phyloP scores from a whole-genome alignment of 92 coral and sea anemone genomes.

The Zoanthus sansibaricus region DNA sequence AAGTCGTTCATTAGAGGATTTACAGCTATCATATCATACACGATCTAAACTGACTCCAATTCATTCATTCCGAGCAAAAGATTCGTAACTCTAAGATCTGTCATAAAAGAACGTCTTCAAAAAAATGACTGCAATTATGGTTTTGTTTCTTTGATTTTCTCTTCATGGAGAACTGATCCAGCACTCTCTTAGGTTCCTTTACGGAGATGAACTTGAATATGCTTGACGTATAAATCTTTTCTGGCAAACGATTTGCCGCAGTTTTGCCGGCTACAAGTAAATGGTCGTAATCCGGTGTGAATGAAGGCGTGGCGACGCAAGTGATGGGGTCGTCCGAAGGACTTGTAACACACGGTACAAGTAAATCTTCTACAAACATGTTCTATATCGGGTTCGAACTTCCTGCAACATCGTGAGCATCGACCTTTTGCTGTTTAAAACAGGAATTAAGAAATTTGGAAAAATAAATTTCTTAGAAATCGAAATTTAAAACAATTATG shows the following conservation, averaged over 20 bases:
- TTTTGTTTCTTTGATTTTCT: neutral
- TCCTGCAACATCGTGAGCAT: conserved; percentile 27
- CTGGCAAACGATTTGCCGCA: conserved; percentile 69
- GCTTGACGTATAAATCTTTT: conserved; percentile 56
- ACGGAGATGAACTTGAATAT: conserved; percentile 27
- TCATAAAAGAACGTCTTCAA: neutral
- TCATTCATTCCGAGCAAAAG: conserved; percentile 8
- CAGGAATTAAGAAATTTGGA: neutral
- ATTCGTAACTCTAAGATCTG: neutral
- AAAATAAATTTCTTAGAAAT: neutral
- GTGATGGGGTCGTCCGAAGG: conserved; percentile 24
- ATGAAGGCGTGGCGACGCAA: conserved; percentile 31
- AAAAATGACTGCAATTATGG: too few relatives aligned
- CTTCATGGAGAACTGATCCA: neutral
- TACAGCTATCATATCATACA: neutral
- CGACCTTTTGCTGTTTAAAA: conserved; percentile 2
- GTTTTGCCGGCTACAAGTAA: conserved; percentile 47
- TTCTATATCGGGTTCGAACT: neutral
- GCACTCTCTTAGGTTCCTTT: conserved; percentile 2
- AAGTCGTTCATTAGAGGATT: neutral
- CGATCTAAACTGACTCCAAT: neutral
- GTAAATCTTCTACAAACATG: conserved; percentile 20
- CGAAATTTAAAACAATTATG: neutral
- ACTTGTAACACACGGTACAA: conserved; percentile 26
- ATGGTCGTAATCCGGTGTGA: conserved; percentile 62